A percentile compares a stretch with the other conserved stretches of the same genome.
Conservation (phyloP, 2,797 vertebrate species). For the Rhinoraja longicauda region DNA sequence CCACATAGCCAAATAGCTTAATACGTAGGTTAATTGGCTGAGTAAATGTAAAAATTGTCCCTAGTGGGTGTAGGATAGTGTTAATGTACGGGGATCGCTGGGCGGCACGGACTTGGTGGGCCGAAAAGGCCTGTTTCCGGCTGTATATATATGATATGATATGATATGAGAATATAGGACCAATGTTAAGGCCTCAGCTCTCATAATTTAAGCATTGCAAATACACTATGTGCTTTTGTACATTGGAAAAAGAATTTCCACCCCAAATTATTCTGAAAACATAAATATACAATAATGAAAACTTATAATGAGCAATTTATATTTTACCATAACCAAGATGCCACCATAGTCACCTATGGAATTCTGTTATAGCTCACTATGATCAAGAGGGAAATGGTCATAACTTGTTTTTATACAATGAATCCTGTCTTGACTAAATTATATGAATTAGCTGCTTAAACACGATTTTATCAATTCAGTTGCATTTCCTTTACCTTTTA, state of each 20-base stretch:
- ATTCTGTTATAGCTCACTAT: background rate
- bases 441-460: background rate
- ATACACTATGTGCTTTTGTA: background rate
- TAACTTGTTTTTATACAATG: background rate
- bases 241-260: background rate
- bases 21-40: too few relatives aligned
- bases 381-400: background rate
- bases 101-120: too few relatives aligned
- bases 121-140: too few relatives aligned
- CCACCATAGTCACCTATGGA: background rate
- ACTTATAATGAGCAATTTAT: background rate
- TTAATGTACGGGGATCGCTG: too few relatives aligned
- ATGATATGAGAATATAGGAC: background rate
- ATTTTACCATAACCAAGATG: background rate
- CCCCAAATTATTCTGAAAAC: background rate
- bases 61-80: too few relatives aligned
- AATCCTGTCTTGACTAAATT: background rate
- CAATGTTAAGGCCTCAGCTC: background rate
- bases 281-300: background rate
- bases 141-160: too few relatives aligned
- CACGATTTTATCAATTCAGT: background rate
- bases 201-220: too few relatives aligned
- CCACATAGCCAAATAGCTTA: background rate
- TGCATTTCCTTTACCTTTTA: background rate
- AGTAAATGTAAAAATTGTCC: too few relatives aligned